phyloP scores from a whole-genome alignment of 2,888 invertebrate species.

The Iphiclides podalirius region DNA sequence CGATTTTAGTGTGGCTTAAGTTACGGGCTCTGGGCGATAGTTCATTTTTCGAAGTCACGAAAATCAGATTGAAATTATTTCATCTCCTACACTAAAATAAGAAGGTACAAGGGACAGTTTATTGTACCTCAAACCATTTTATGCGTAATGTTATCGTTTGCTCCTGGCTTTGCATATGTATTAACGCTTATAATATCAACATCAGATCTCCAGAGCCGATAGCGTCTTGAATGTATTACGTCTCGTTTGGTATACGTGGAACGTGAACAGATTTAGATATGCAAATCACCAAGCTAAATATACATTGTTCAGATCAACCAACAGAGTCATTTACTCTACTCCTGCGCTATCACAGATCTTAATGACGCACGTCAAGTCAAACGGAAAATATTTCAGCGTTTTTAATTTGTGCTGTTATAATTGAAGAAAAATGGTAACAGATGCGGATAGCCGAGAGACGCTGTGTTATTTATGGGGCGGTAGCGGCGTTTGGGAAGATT shows the following conservation, averaged over 20 bases:
- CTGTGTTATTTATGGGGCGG: slow-evolving; percentile 13
- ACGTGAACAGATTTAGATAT: slow-evolving; percentile 28
- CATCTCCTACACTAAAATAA: too few relatives aligned
- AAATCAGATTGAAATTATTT: too few relatives aligned
- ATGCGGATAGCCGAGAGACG: slow-evolving; percentile 13
- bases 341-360: slow-evolving; percentile 15
- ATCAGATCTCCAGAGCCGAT: slow-evolving; percentile 32
- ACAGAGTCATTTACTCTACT: slow-evolving; percentile 25
- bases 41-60: too few relatives aligned
- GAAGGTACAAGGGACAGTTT: too few relatives aligned
- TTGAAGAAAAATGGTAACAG: slow-evolving; percentile 19
- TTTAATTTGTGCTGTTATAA: slow-evolving; percentile 15
- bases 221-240: slow-evolving; percentile 27
- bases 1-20: slow-evolving; percentile 30
- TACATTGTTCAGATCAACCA: slow-evolving; percentile 25
- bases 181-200: slow-evolving; percentile 30
- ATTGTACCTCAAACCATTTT: too few relatives aligned
- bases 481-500: slow-evolving; percentile 11
- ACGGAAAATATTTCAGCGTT: slow-evolving; percentile 18
- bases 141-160: too few relatives aligned
- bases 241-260: slow-evolving; percentile 27
- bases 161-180: slow-evolving; percentile 21
- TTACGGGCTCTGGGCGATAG: too few relatives aligned
- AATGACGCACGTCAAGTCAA: slow-evolving; percentile 8
- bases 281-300: slow-evolving; percentile 24